Evolutionary conservation across 2,888 invertebrate genomes (phyloP).

Genomic region (Tiliacea citrago): DNA sequence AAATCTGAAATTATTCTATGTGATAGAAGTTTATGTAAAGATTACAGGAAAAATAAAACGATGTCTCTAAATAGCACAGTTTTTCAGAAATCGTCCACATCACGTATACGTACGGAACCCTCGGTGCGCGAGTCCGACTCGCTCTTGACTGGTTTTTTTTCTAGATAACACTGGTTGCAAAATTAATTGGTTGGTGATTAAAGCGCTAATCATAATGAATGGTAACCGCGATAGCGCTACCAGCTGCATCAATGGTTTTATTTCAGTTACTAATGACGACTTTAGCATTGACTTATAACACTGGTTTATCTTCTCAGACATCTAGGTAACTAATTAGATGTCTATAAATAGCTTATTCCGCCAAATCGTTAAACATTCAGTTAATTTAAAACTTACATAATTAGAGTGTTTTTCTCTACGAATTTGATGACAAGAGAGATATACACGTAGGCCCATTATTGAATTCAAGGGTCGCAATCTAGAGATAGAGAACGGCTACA

Average conservation of each 20-base stretch:
- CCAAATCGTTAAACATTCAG: neutral
- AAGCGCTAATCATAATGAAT: slow-evolving; percentile 51
- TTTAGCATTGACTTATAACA: slow-evolving; percentile 52
- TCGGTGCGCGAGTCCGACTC: too few species aligned
- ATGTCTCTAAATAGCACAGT: too few species aligned
- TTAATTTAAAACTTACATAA: neutral
- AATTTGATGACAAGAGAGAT: neutral
- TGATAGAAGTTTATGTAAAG: too few species aligned
- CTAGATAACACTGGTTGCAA: slow-evolving; percentile 20
- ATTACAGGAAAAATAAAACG: too few species aligned
- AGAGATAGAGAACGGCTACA: neutral
- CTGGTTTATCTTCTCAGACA: slow-evolving; percentile 45
- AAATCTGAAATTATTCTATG: too few species aligned
- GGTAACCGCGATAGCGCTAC: slow-evolving; percentile 25
- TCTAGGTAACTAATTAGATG: slow-evolving; percentile 43
- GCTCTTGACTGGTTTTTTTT: too few species aligned
- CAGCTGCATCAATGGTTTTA: slow-evolving; percentile 37
- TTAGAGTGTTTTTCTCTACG: neutral
- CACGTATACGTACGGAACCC: too few species aligned
- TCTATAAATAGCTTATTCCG: slow-evolving; percentile 10
- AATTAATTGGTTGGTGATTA: slow-evolving; percentile 54
- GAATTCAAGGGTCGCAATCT: neutral
- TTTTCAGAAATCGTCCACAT: too few species aligned
- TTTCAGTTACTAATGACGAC: slow-evolving; percentile 37
- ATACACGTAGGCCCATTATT: neutral